These are phyloP conservation scores for Riparia riparia DNA, from an alignment of 2,113 vertebrate species.

Conservation along the genomic window DNA sequence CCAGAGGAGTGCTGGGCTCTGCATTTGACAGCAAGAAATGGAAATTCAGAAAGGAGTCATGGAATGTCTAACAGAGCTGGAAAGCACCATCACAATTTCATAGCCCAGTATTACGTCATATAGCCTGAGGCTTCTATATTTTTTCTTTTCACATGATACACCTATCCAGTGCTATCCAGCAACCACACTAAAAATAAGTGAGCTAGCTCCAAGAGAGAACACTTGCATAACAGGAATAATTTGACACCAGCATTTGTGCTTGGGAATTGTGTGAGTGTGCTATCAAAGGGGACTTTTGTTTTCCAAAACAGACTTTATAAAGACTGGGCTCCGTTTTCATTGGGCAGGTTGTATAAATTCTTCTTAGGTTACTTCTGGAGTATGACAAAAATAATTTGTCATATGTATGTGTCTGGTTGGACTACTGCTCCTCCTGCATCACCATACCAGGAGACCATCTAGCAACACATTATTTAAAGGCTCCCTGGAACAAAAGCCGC, in stretches of 20 bases:
- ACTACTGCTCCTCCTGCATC: not conserved
- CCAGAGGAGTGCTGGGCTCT: not conserved
- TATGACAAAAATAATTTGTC: not conserved
- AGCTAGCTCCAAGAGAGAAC: not conserved
- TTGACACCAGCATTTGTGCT: not conserved
- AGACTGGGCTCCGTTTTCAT: not conserved
- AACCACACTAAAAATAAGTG: not conserved
- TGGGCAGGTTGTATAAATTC: not conserved
- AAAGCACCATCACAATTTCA: not conserved
- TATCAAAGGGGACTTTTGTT: not conserved
- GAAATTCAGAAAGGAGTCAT: not conserved
- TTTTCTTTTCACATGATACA: not conserved
- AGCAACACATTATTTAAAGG: constrained; percentile 9
- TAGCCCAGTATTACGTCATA: not conserved
- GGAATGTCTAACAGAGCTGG: not conserved
- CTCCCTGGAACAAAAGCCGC: not conserved
- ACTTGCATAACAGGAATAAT: not conserved
- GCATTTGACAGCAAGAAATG: not conserved
- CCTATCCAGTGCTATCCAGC: not conserved
- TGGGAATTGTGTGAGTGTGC: not conserved
- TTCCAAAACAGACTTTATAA: not conserved
- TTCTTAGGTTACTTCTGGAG: not conserved
- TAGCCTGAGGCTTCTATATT: not conserved
- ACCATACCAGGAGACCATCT: not conserved
- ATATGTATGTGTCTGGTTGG: not conserved